phyloP scores from a whole-genome alignment of 2,797 vertebrate species.

The Gymnodraco acuticeps region DNA sequence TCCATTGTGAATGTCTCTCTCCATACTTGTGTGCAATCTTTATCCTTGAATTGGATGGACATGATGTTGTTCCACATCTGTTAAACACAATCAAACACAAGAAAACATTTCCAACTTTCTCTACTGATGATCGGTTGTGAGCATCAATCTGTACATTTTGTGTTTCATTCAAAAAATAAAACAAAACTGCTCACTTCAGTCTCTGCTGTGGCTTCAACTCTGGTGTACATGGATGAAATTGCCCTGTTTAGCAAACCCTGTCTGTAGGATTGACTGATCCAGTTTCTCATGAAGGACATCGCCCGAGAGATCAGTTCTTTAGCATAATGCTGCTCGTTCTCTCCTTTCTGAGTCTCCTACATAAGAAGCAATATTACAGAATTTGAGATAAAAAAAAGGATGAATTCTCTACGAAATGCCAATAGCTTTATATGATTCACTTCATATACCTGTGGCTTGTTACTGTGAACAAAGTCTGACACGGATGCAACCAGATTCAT shows the following conservation, averaged over 20 bases:
- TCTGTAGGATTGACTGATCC: conserved; percentile 73
- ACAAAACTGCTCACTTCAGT: conserved; percentile 73
- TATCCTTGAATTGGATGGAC: conserved; percentile 80
- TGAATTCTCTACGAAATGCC: background rate
- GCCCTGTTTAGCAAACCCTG: conserved; percentile 34
- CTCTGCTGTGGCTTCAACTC: conserved; percentile 40
- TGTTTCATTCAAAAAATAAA: background rate
- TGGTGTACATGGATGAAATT: rapidly evolving
- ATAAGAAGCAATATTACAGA: background rate
- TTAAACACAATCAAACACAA: conserved; percentile 26
- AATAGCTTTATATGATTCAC: background rate
- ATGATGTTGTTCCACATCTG: conserved; percentile 90
- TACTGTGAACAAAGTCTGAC: conserved; percentile 57
- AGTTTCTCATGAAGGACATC: conserved; percentile 66
- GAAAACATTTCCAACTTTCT: background rate
- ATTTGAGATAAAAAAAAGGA: conserved; percentile 1
- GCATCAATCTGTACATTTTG: background rate
- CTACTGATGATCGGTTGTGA: background rate
- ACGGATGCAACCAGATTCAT: conserved; percentile 79
- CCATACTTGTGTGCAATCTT: conserved; percentile 82
- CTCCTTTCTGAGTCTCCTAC: conserved; percentile 39
- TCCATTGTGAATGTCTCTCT: conserved; percentile 79
- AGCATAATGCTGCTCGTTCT: background rate
- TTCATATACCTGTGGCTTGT: conserved; percentile 63
- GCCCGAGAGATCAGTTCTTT: conserved; percentile 51